Percentiles rank a stretch among this genome's conserved stretches.
Evolutionary conservation across 2,888 invertebrate species (phyloP).

Genomic region (Drosophila borealis): DNA sequence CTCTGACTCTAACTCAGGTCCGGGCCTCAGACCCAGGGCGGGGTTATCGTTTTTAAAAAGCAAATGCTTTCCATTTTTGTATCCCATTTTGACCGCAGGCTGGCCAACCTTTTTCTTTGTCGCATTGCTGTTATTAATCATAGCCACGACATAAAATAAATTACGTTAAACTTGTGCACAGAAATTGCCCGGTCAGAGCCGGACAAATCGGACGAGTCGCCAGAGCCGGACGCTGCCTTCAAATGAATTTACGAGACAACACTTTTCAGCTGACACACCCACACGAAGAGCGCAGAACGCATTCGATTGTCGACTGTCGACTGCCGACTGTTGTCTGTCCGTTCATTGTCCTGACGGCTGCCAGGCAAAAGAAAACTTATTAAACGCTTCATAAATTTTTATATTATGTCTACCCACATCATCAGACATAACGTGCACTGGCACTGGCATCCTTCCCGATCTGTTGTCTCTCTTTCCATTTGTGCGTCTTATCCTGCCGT

Average conservation of each 20-base stretch:
- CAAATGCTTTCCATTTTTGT: constrained; percentile 52
- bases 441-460: constrained; percentile 36
- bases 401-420: constrained; percentile 82
- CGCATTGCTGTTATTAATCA: constrained; percentile 72
- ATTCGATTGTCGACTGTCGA: constrained; percentile 48
- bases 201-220: constrained; percentile 16
- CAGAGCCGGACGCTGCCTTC: constrained; percentile 46
- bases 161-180: constrained; percentile 71
- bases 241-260: constrained; percentile 80
- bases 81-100: constrained; percentile 60
- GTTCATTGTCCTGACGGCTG: constrained; percentile 25
- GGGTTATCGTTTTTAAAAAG: constrained; percentile 46
- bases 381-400: constrained; percentile 83
- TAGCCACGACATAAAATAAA: constrained; percentile 78
- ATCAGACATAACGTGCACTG: constrained; percentile 77
- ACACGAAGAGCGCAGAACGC: constrained; percentile 35
- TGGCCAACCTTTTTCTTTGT: constrained; percentile 53
- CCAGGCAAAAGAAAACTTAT: constrained; percentile 77
- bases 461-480: constrained; percentile 29
- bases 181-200: constrained; percentile 49
- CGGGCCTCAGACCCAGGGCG: constrained; percentile 11
- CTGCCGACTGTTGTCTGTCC: constrained; percentile 9
- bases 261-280: constrained; percentile 74
- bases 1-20: neutral
- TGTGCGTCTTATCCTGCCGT: constrained; percentile 70